phyloP scores from a whole-genome alignment of 2,797 vertebrate species.

The Fundulus diaphanus region DNA sequence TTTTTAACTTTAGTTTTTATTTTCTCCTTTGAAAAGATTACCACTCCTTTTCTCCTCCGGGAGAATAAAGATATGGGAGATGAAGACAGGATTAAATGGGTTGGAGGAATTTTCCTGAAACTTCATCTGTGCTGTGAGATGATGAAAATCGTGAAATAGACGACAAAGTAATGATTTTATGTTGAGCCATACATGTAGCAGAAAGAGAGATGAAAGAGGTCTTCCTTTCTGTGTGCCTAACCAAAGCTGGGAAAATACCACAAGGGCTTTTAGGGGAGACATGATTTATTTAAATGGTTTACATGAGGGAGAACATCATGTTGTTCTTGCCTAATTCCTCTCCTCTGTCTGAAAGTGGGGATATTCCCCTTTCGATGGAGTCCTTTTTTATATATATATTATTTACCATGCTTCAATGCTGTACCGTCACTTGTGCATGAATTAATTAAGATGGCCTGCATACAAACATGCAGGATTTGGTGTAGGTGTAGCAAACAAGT shows the following conservation, averaged over 20 bases:
- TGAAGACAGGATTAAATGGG: neutral
- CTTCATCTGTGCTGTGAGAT: neutral
- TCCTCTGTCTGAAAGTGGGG: conserved; percentile 1
- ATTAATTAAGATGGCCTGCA: conserved; percentile 25
- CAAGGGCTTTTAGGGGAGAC: conserved; percentile 55
- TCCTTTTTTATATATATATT: conserved; percentile 33
- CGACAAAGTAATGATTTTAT: conserved; percentile 3
- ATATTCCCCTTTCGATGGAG: conserved; percentile 28
- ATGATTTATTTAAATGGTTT: conserved; percentile 73
- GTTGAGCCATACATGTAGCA: conserved; percentile 1
- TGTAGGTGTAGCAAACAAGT: neutral
- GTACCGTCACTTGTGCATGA: conserved; percentile 18
- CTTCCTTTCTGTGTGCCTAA: conserved; percentile 8
- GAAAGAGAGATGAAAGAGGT: conserved; percentile 3
- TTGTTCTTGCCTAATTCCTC: conserved; percentile 46
- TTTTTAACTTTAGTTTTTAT: neutral
- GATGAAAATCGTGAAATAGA: neutral
- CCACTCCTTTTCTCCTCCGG: conserved; percentile 5
- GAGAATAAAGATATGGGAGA: conserved; percentile 6
- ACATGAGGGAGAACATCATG: conserved; percentile 58
- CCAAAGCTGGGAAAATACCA: conserved; percentile 27
- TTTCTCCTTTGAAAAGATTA: conserved; percentile 8
- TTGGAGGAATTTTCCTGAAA: neutral
- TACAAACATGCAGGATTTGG: conserved; percentile 3
- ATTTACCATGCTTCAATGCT: conserved; percentile 9